Evolutionary conservation across 2,797 vertebrate species (phyloP), one percentile per base, ranked within the genome.

Genomic region (Paguma larvata): DNA sequence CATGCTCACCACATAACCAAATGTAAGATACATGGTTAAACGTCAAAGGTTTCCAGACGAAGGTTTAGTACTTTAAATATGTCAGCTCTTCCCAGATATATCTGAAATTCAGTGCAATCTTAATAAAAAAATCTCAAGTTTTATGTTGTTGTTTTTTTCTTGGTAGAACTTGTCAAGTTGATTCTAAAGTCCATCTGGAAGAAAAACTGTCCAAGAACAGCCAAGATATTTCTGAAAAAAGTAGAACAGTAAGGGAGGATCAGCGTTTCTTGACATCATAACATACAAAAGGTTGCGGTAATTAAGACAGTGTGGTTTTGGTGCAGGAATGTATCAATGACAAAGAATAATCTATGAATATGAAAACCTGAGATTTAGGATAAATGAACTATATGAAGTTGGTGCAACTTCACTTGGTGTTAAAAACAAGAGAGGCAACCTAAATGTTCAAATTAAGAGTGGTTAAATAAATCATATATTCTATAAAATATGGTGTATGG

Each of bases 161-260:
- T 68, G 16, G 25, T 63, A 85, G 63, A 94, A 59, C 30, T 65
- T 91, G 41, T 80, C 32, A 84, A 30, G 32, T 92, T 92, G 48
- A 75, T 46, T 90, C n/a, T 90, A 77, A 91, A 80, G 53, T 92
- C 78, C 62, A 91, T 95, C 78, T 97, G 89, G 51, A 91, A 83
- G 62, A 70, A 88, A 95, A 84, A 48, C 3, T 72, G 2, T 73
- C 16, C 46, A 96, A 85, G 67, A 88, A 89, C 11, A 93, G 32
- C 19, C 72, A 96, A 56, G 23, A 80, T 70, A 75, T 90, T 88
- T 87, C n/a, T 68, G 30, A 46, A 80, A 53, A 62, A 77, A n/a
- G 7, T 63, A 79, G 85, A 75, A 46, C 65, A 96, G 62, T 85
- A 92, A 94, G 27, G 14, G 10, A 77, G 48, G 6, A 11, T 13